A percentile compares a stretch with the other conserved stretches of the same genome.
These are phyloP conservation scores for Cosmopolites sordidus DNA, from an alignment of 2,888 invertebrate species.

Conservation along the genomic window DNA sequence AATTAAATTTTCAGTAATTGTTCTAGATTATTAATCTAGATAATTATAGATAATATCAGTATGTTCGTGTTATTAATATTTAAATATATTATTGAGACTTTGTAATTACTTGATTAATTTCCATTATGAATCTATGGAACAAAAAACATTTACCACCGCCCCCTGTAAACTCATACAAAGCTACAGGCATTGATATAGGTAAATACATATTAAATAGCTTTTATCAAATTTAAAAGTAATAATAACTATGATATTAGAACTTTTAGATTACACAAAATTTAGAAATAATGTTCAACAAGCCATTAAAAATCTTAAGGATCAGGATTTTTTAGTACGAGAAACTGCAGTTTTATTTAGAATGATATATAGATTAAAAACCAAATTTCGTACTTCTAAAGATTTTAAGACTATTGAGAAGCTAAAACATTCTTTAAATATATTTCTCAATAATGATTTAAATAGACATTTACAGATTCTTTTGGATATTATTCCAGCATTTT, in stretches of 20 bases:
- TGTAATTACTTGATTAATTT: too few species aligned
- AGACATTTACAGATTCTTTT: conserved; percentile 36
- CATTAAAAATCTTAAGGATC: conserved; percentile 34
- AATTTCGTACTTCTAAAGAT: conserved; percentile 51
- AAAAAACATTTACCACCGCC: conserved; percentile 33
- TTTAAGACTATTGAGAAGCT: conserved; percentile 51
- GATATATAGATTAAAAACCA: conserved; percentile 44
- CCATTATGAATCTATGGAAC: conserved; percentile 39
- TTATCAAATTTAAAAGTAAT: background rate
- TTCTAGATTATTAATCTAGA: too few species aligned
- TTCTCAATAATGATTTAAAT: conserved; percentile 42
- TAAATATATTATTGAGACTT: too few species aligned
- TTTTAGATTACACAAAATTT: conserved; percentile 34
- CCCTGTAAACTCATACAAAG: conserved; percentile 33
- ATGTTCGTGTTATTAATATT: too few species aligned
- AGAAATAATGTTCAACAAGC: conserved; percentile 30
- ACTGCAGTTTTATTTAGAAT: conserved; percentile 43
- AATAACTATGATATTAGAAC: background rate
- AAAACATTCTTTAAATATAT: conserved; percentile 47
- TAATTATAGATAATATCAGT: too few species aligned
- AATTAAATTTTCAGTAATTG: too few species aligned
- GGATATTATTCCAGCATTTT: conserved; percentile 28
- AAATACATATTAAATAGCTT: conserved; percentile 8
- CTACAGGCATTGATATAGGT: conserved; percentile 28
- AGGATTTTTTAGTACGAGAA: conserved; percentile 44